phyloP scores from a whole-genome alignment of 2,797 vertebrate genomes.

The Cynodonichthys magdalenae region DNA sequence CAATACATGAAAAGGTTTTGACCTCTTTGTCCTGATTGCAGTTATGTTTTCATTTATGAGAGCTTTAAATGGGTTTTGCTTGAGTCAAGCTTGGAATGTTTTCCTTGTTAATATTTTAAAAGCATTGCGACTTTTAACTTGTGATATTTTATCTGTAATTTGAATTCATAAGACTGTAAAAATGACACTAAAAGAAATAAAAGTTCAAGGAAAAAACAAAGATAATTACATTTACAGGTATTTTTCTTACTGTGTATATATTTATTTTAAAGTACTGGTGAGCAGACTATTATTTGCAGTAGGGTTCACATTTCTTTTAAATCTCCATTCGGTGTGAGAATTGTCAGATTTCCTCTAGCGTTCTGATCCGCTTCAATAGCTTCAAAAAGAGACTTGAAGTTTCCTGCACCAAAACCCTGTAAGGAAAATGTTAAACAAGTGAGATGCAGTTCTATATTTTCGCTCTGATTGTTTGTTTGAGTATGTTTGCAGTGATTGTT shows the following conservation, averaged over 20 bases:
- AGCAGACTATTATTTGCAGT: neutral
- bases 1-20: conserved; percentile 38
- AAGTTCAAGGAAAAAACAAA: conserved; percentile 25
- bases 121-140: conserved; percentile 2
- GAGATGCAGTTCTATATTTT: neutral
- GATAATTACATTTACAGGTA: conserved; percentile 13
- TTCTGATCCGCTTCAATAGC: conserved; percentile 93
- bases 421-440: conserved; percentile 12
- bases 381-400: conserved; percentile 96
- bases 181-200: conserved; percentile 10
- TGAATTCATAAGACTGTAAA: conserved; percentile 10
- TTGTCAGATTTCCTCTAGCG: conserved; percentile 90
- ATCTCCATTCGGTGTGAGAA: conserved; percentile 81
- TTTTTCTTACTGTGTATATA: conserved; percentile 9
- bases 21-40: conserved; percentile 85
- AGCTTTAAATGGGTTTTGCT: conserved; percentile 83
- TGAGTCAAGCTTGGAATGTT: conserved; percentile 81
- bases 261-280: neutral
- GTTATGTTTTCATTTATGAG: conserved; percentile 83
- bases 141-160: conserved; percentile 14
- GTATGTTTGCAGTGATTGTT: neutral
- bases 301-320: conserved; percentile 70
- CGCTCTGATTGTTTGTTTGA: neutral
- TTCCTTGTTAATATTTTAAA: conserved; percentile 30
- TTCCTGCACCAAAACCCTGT: conserved; percentile 95